Conservation (phyloP, 2,888 invertebrate genomes). For the Electrophaes corylata region DNA sequence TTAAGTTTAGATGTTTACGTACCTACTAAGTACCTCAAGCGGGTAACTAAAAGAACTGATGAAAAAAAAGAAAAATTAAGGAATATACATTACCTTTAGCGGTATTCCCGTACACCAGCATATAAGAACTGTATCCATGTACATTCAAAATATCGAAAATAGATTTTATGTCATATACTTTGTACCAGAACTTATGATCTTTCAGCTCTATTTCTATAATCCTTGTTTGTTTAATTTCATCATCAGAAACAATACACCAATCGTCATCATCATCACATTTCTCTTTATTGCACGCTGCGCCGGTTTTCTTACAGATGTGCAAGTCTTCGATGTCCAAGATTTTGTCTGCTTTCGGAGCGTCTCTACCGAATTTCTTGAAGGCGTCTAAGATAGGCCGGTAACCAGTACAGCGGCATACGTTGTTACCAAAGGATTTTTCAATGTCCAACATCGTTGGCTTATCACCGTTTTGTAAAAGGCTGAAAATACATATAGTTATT, state of each 20-base stretch:
- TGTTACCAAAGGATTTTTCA: constrained; percentile 88
- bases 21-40: too few relatives aligned
- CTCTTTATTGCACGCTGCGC: constrained; percentile 33
- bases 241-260: constrained; percentile 36
- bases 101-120: constrained; percentile 89
- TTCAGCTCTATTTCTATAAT: constrained; percentile 61
- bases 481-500: constrained; percentile 44
- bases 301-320: constrained; percentile 40
- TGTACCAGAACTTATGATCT: constrained; percentile 78
- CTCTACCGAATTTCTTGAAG: constrained; percentile 84
- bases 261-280: constrained; percentile 33
- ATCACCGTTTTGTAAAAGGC: constrained; percentile 67
- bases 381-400: constrained; percentile 86
- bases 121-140: constrained; percentile 75
- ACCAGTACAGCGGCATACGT: constrained; percentile 90
- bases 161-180: constrained; percentile 74
- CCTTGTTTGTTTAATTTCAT: constrained; percentile 12
- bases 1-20: too few relatives aligned
- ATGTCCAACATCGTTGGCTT: constrained; percentile 84
- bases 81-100: constrained; percentile 84
- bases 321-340: constrained; percentile 61
- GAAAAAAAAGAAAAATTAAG: too few relatives aligned
- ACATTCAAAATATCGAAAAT: constrained; percentile 78
- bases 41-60: too few relatives aligned
- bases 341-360: constrained; percentile 54